Evolutionary conservation across 2,888 invertebrate genomes (phyloP), one percentile per base, ranked within the genome.

Genomic region (Lysandra bellargus): DNA sequence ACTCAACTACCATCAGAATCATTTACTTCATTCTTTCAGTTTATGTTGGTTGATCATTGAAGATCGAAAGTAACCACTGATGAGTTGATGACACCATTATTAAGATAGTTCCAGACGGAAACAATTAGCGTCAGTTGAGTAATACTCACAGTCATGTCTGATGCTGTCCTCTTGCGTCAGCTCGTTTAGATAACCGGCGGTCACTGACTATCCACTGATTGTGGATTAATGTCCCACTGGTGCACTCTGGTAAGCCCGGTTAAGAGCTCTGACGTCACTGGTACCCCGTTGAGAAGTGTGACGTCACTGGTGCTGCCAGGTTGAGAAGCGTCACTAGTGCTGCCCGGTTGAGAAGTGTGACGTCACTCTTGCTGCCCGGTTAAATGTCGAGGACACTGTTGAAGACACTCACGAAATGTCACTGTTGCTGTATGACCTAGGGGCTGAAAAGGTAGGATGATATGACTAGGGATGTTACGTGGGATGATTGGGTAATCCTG

Each of bases 111-210:
- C 30, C 23, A 69, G 69, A 69, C 69, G 69, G 69, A 69, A 69
- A 69, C 69, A 37, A 69, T 69, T 69, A 69, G 14, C 49, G 23
- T 4, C 40, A 49, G 49, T 78, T 69, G 64, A 40, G 64, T 73
- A 78, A 78, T 83, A 92, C 92, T 92, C 83, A 93, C 92, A 87
- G 87, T 91, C 92, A 93, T 93, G 85, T 84, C 89, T 90, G 86
- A 85, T 83, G 86, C 83, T 88, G 87, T 87, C 85, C 84, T 86
- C 64, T 69, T 30, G 40, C 23, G 49, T 82, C 81, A 84, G 84
- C 81, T 82, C 81, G 81, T 81, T 83, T 81, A 83, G 82, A 81
- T 80, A 82, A 81, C 82, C 83, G 80, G 80, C 78, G 80, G 76
- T 77, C 79, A 78, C 60, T 79, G 57, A 81, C 80, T 53, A 23